phyloP scores from a whole-genome alignment of 2,797 vertebrate genomes.

The Argya squamiceps region DNA sequence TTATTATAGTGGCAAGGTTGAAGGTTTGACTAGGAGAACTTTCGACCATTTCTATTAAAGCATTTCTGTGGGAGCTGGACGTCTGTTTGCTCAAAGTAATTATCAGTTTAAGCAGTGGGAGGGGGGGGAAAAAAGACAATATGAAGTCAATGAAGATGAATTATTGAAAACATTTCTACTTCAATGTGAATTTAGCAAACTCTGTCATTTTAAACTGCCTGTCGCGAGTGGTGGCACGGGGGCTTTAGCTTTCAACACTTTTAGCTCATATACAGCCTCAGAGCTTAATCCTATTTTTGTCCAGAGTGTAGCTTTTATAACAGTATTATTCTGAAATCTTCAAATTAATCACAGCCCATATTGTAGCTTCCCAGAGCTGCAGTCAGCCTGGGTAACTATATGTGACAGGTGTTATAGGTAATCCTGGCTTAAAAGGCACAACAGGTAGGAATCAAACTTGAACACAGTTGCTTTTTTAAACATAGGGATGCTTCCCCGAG shows the following conservation, averaged over 20 bases:
- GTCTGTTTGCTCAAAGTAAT: conserved; percentile 59
- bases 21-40: conserved; percentile 72
- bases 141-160: conserved; percentile 63
- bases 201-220: neutral
- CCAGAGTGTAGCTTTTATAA: conserved; percentile 70
- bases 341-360: conserved; percentile 69
- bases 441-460: conserved; percentile 62
- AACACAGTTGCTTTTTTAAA: conserved; percentile 14
- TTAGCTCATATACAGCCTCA: conserved; percentile 66
- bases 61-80: conserved; percentile 59
- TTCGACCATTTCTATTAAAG: conserved; percentile 63
- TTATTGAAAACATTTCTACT: conserved; percentile 54
- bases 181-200: conserved; percentile 24
- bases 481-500: neutral
- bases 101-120: conserved; percentile 49
- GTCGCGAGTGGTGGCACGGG: neutral
- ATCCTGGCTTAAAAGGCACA: conserved; percentile 60
- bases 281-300: conserved; percentile 76
- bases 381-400: conserved; percentile 19
- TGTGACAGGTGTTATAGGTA: conserved; percentile 45
- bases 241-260: conserved; percentile 71
- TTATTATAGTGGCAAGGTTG: conserved; percentile 68
- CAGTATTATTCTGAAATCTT: conserved; percentile 68
- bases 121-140: conserved; percentile 23
- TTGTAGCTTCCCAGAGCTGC: conserved; percentile 53